Evolutionary conservation across 2,113 vertebrate genomes (phyloP).

Genomic region (Prunella himalayana): DNA sequence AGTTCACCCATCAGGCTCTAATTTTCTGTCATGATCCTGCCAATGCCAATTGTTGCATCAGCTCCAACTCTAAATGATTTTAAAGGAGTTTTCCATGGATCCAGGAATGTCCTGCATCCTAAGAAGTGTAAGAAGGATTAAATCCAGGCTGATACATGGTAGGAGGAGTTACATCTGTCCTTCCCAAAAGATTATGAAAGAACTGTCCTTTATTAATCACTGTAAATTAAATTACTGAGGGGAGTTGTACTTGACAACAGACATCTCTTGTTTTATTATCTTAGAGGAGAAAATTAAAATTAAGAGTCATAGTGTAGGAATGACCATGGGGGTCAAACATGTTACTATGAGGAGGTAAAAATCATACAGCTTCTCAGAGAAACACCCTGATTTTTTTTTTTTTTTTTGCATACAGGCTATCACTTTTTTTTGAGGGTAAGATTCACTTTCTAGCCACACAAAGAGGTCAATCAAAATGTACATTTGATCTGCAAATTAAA

Average conservation of each 20-base stretch:
- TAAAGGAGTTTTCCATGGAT: background rate
- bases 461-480: background rate
- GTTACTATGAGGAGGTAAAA: background rate
- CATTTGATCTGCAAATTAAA: background rate
- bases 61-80: accelerated
- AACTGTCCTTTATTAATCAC: background rate
- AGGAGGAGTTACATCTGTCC: background rate
- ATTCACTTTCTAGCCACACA: background rate
- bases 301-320: background rate
- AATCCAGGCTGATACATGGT: background rate
- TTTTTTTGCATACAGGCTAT: background rate
- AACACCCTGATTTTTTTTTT: background rate
- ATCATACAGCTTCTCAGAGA: background rate
- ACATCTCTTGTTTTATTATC: background rate
- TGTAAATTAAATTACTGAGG: background rate
- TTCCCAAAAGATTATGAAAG: background rate
- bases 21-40: background rate
- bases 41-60: background rate
- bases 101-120: background rate
- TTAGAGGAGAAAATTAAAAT: background rate
- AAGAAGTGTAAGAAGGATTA: background rate
- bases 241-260: background rate
- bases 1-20: background rate
- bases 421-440: background rate
- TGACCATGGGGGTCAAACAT: background rate